Base-by-base conservation (phyloP, 2,113 vertebrate genomes). In the Podilymbus podiceps region DNA sequence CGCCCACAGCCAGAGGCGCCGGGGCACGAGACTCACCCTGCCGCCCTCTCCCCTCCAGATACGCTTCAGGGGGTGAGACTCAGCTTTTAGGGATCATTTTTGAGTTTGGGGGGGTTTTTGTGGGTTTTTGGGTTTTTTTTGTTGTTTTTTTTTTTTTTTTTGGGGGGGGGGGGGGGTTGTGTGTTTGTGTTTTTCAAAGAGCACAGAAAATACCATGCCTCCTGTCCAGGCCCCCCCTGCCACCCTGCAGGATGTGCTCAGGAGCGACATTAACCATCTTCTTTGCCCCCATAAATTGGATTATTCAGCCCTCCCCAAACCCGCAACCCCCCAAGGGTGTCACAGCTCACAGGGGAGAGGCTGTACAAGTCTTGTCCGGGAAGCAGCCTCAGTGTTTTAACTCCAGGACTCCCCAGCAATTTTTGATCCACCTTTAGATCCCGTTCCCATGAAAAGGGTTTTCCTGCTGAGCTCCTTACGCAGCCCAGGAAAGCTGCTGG, bases 31-130 rank as follows among this genome's bases (percentile, higher is more conserved):
- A n/a, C n/a, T n/a, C n/a, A n/a, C n/a, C n/a, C n/a, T n/a, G n/a
- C n/a, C n/a, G n/a, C n/a, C n/a, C n/a, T n/a, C n/a, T n/a, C n/a
- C n/a, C n/a, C n/a, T n/a, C n/a, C n/a, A n/a, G n/a, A n/a, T n/a
- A n/a, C n/a, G n/a, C n/a, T n/a, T n/a, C 47, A 5, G 12, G n/a
- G 15, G 3, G 4, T 4, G 21, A 46, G 9, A 9, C 28, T n/a
- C 8, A 19, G 20, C 35, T 62, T 15, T 17, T 5, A 4, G 9
- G 3, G 12, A 5, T 15, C 2, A n/a, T n/a, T n/a, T n/a, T n/a
- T n/a, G n/a, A n/a, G n/a, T n/a, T n/a, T n/a, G n/a, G n/a, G n/a
- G n/a, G n/a, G n/a, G n/a, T n/a, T 58, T 17, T 14, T 5, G 6
- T 20, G 0, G 13, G 42, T 42, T 42, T 42, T 2, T n/a, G n/a